Base-by-base conservation (phyloP, 1,140 invertebrate species). In the Trichoplusia ni region DNA sequence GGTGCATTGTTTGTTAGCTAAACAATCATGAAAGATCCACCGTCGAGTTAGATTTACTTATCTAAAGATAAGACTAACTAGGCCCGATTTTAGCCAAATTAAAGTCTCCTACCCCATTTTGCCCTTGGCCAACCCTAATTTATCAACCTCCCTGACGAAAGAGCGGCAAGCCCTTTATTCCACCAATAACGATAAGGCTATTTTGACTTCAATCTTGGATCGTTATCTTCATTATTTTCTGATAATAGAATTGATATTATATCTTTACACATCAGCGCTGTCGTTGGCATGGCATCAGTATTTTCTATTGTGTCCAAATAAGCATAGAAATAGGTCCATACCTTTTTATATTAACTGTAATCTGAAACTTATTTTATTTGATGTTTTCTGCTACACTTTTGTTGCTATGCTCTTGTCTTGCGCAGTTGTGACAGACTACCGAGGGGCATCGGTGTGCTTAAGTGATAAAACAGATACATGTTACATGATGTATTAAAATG, bases 161-260 rank as follows among this genome's bases (percentile, higher is more conserved):
- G 54, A 40, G 54, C 14, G 54, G 25, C 49, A 18, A 8, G 14
- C 46, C 46, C 37, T 37, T 58, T 18, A 27, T 16, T 56, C 42
- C 42, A 58, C 42, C 54, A 58, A 44, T 58, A 56, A 56, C 38
- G 54, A 44, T 58, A 58, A 58, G 54, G 14, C 54, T 31, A 51
- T 51, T 51, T 35, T 31, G 47, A 51, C 27, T 51, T 44, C 38
- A 42, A 44, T 44, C 25, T 44, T 49, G 5, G 14, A 31, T 14
- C 16, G 25, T 44, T 58, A 42, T 58, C 53, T 31, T 42, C 23
- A 58, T 42, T 56, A 27, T 37, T 56, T 58, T 44, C 54, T 58
- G 38, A 58, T 58, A 58, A 58, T 42, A 44, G 25, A 58, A 42
- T 58, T 42, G 46, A 31, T 31, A 49, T 49, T 49, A 49, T 31